Conservation (phyloP, 2,113 vertebrate genomes). For the rabbit (Oryctolagus cuniculus) region DNA sequence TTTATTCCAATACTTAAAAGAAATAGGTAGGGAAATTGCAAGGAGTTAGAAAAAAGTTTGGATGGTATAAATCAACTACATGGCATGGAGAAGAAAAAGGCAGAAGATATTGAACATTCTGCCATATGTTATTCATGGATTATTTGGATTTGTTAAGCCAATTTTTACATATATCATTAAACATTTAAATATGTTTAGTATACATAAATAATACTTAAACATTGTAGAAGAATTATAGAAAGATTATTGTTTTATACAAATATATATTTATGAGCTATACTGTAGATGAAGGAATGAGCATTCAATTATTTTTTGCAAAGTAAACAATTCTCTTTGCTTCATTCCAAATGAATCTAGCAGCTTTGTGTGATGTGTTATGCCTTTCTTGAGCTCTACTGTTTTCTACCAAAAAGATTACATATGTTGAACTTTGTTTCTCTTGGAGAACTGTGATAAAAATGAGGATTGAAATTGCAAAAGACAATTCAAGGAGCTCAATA, state of each 20-base stretch:
- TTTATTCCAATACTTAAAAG: not conserved
- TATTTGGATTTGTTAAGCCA: not conserved
- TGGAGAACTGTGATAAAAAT: not conserved
- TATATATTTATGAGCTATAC: not conserved
- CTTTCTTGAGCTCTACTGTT: not conserved
- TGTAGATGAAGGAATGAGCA: not conserved
- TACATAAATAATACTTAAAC: not conserved
- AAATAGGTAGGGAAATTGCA: not conserved
- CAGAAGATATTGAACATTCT: not conserved
- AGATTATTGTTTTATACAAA: not conserved
- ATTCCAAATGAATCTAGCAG: not conserved
- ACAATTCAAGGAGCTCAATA: not conserved
- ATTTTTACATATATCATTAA: not conserved
- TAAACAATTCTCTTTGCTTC: not conserved
- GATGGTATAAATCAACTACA: not conserved
- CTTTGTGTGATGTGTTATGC: not conserved
- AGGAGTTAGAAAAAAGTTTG: not conserved
- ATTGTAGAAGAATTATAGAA: not conserved
- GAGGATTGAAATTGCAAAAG: not conserved
- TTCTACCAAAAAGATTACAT: not conserved
- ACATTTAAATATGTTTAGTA: not conserved
- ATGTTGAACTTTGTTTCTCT: slow-evolving; percentile 29
- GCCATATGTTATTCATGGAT: not conserved
- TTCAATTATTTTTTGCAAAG: not conserved
- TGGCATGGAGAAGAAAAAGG: not conserved